These are phyloP conservation scores for Chloebia gouldiae DNA, from an alignment of 2,113 vertebrate genomes.

Conservation along the genomic window DNA sequence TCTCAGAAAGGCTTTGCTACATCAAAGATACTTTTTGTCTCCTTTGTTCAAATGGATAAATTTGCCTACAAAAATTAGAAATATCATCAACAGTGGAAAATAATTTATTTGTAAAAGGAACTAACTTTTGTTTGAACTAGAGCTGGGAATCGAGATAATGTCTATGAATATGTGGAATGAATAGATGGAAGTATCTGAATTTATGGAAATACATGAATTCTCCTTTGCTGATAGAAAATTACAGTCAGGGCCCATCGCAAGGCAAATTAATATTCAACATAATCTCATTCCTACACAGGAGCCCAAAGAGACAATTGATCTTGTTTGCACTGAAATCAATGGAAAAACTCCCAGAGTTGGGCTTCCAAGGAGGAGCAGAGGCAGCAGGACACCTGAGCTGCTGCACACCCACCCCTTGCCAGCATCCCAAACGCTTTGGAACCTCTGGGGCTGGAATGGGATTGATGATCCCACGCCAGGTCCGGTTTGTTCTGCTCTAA, in stretches of 20 bases:
- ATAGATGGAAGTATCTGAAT: slow-evolving; percentile 65
- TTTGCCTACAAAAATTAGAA: slow-evolving; percentile 66
- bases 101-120: slow-evolving; percentile 68
- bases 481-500: not conserved
- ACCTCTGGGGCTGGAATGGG: not conserved
- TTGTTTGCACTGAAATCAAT: slow-evolving; percentile 18
- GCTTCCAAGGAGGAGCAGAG: not conserved
- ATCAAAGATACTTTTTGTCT: slow-evolving; percentile 65
- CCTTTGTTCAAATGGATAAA: slow-evolving; percentile 66
- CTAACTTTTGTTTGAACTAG: slow-evolving; percentile 61
- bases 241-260: slow-evolving; percentile 41
- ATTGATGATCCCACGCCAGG: not conserved
- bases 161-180: slow-evolving; percentile 55
- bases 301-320: slow-evolving; percentile 42
- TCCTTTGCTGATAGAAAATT: slow-evolving; percentile 60
- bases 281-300: slow-evolving; percentile 46
- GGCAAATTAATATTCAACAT: slow-evolving; percentile 58
- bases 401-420: not conserved
- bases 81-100: slow-evolving; percentile 48
- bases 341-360: not conserved
- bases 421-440: not conserved
- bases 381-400: not conserved
- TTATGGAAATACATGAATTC: slow-evolving; percentile 64
- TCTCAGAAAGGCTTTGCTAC: slow-evolving; percentile 58
- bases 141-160: slow-evolving; percentile 66